A percentile compares a stretch with the other conserved stretches of the same genome.
Conservation (phyloP, 2,888 invertebrate species). For the Synergus umbraculus region DNA sequence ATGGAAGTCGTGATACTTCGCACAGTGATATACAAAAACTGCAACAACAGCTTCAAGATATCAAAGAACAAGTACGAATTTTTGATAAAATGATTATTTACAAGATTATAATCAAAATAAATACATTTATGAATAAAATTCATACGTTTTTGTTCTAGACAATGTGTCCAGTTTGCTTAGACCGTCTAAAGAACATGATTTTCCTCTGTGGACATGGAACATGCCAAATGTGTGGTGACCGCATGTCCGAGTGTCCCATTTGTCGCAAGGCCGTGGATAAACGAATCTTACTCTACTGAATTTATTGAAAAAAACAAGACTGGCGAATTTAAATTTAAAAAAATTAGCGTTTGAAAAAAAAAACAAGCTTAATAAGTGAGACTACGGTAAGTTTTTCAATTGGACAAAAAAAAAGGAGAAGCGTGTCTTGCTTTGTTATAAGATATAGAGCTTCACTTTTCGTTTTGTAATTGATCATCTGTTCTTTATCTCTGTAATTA, state of each 20-base stretch:
- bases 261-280: slow-evolving; percentile 98
- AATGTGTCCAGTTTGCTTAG: slow-evolving; percentile 98
- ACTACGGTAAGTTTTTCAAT: slow-evolving; percentile 31
- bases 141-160: slow-evolving; percentile 83
- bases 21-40: slow-evolving; percentile 91
- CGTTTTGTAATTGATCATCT: slow-evolving; percentile 1
- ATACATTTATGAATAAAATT: too few species aligned
- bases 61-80: slow-evolving; percentile 92
- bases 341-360: slow-evolving; percentile 20
- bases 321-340: slow-evolving; percentile 33
- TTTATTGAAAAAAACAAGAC: slow-evolving; percentile 27
- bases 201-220: slow-evolving; percentile 98
- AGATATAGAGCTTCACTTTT: slow-evolving; percentile 13
- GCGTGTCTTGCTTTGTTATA: slow-evolving; percentile 32
- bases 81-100: not conserved
- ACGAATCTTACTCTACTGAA: slow-evolving; percentile 92
- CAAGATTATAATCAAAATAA: not conserved
- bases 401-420: slow-evolving; percentile 11
- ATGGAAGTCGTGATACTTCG: slow-evolving; percentile 84
- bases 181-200: slow-evolving; percentile 98
- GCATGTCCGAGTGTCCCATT: slow-evolving; percentile 98
- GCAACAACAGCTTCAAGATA: slow-evolving; percentile 97
- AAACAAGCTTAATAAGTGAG: slow-evolving; percentile 27
- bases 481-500: slow-evolving; percentile 35
- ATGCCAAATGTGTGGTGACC: slow-evolving; percentile 99